Conservation (phyloP, 2,888 invertebrate species). For the Athripsodes cinereus region DNA sequence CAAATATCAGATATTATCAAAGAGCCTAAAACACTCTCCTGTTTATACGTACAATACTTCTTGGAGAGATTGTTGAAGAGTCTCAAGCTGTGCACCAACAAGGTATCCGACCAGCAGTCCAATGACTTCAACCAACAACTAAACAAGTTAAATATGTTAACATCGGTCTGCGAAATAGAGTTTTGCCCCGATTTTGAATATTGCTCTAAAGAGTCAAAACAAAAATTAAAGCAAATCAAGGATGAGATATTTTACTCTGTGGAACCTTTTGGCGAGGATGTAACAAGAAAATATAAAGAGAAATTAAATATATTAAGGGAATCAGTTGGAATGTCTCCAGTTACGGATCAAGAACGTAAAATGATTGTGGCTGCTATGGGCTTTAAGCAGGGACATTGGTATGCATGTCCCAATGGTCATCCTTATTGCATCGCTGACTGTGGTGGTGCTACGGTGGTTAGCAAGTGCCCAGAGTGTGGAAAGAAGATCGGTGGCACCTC, state of each 20-base stretch:
- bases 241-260: not conserved
- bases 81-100: not conserved
- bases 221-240: not conserved
- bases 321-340: not conserved
- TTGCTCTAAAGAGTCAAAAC: not conserved
- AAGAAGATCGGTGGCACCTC: slow-evolving; percentile 47
- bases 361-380: slow-evolving; percentile 54
- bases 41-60: not conserved
- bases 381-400: slow-evolving; percentile 59
- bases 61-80: not conserved
- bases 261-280: not conserved
- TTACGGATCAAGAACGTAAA: slow-evolving; percentile 43
- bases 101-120: slow-evolving; percentile 4
- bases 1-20: not conserved
- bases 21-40: not conserved
- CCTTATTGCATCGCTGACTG: slow-evolving; percentile 61
- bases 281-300: too few species aligned
- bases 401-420: slow-evolving; percentile 65
- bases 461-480: slow-evolving; percentile 54
- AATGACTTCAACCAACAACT: slow-evolving; percentile 1
- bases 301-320: not conserved
- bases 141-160: not conserved
- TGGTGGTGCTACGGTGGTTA: slow-evolving; percentile 54
- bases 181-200: too few species aligned
- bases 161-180: not conserved